These are phyloP conservation scores for Molorchus minor DNA, from an alignment of 2,888 invertebrate genomes.

Conservation along the genomic window DNA sequence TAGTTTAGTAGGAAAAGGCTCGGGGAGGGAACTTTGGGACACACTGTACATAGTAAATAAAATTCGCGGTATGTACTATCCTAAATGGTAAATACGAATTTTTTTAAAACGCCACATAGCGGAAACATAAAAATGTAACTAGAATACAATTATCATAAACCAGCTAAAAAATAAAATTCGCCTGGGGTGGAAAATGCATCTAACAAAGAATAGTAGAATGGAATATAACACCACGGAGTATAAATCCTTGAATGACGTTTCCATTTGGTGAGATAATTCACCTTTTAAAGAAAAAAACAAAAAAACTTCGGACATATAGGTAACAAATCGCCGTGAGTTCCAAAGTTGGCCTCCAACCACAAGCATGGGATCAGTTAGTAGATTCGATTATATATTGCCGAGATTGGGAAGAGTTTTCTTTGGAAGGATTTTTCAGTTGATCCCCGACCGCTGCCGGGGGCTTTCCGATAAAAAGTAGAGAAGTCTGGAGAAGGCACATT, in stretches of 20 bases:
- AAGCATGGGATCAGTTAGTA: slow-evolving; percentile 31
- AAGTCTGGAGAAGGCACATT: slow-evolving; percentile 6
- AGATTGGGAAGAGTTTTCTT: slow-evolving; percentile 32
- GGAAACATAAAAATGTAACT: not conserved
- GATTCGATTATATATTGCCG: slow-evolving; percentile 36
- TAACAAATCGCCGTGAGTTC: slow-evolving; percentile 33
- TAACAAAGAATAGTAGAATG: slow-evolving; percentile 9
- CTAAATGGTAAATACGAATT: no score
- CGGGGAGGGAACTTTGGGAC: no score
- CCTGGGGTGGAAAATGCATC: not conserved
- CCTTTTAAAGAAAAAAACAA: slow-evolving; percentile 23
- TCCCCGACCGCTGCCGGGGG: slow-evolving; percentile 1
- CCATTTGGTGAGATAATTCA: slow-evolving; percentile 34
- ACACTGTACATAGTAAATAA: no score
- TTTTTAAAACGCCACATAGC: not conserved
- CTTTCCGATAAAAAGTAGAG: slow-evolving; percentile 7
- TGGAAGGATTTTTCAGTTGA: slow-evolving; percentile 6
- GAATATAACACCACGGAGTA: slow-evolving; percentile 22
- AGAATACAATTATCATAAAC: not conserved
- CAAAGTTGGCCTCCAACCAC: slow-evolving; percentile 31
- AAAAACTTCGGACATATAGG: slow-evolving; percentile 25
- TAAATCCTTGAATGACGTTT: slow-evolving; percentile 35
- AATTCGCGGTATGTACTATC: no score
- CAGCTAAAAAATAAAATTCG: not conserved
- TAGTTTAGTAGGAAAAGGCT: no score